Percentiles rank a stretch among this genome's conserved stretches.
Evolutionary conservation across 1,140 invertebrate genomes (phyloP).

Genomic region (Sitophilus oryzae): DNA sequence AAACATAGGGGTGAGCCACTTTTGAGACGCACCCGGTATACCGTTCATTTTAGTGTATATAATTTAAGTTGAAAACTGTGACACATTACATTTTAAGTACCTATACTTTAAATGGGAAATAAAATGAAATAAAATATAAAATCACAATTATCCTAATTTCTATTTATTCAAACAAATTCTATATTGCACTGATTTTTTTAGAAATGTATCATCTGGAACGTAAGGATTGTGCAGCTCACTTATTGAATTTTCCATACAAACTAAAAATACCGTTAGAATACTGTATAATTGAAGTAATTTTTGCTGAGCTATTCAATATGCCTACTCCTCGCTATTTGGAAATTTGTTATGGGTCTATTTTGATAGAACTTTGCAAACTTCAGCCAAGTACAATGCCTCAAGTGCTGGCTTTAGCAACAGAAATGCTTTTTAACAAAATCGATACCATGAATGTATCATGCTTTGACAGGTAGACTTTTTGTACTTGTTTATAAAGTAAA

Average conservation of each 20-base stretch:
- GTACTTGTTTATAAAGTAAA: not conserved
- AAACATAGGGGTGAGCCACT: no score
- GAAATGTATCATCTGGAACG: conserved; percentile 83
- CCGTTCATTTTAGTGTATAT: no score
- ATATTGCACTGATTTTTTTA: conserved; percentile 3
- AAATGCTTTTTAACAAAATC: conserved; percentile 92
- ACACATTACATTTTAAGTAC: no score
- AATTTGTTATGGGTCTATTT: conserved; percentile 89
- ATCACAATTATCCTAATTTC: no score
- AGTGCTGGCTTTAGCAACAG: conserved; percentile 94
- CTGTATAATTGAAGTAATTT: conserved; percentile 96
- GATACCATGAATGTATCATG: conserved; percentile 96
- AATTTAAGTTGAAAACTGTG: no score
- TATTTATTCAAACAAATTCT: no score
- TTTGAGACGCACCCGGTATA: no score
- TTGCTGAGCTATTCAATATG: conserved; percentile 90
- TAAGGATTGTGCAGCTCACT: conserved; percentile 88
- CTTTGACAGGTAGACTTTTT: conserved; percentile 62
- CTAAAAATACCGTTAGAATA: conserved; percentile 95
- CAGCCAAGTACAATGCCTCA: conserved; percentile 96
- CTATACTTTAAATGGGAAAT: no score
- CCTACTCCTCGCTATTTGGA: conserved; percentile 84
- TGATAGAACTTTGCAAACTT: conserved; percentile 96
- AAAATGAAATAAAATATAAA: no score
- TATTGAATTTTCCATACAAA: conserved; percentile 91